Evolutionary conservation across 1,140 invertebrate species (phyloP), one percentile per base, ranked within the genome.

Genomic region (Centruroides vittatus): DNA sequence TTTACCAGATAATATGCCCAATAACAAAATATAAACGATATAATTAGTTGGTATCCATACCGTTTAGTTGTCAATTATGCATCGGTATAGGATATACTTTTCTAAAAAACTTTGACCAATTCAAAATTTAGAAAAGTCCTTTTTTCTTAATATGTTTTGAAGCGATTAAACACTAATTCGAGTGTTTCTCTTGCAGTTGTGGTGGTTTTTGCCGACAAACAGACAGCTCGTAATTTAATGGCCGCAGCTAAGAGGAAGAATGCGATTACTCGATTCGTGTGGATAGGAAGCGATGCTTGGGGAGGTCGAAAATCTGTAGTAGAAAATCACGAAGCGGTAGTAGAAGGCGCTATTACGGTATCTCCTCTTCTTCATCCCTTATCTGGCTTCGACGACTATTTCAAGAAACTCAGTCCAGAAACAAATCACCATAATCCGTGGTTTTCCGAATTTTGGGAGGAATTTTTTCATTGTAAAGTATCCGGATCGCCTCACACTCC

Each of bases 401-500:
- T 81, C 60, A 75, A 67, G 0, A 65, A 55, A n/a, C 66, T 81
- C 10, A 69, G 56, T 3, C 68, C 74, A 0, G 65, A 69, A 0
- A 74, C 73, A 58, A 67, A 71, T 23, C 52, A 57, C 3, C 61
- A 54, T 34, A 66, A 75, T 70, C 65, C 76, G 35, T 81, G 79
- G 85, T 84, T 85, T 60, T 61, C 69, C 2, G 85, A 86, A 68
- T 81, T 81, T 65, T 86, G 84, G 84, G 73, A 77, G 50, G 74
- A 78, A 11, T 76, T 80, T 56, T 84, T 84, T 65, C 60, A 68
- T 47, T 79, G 78, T 66, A 63, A 58, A 35, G 57, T 66, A 57
- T 35, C 47, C 6, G 46, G n/a, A 8, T 56, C 62, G 35, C 47
- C 60, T 9, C 53, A 55, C 23, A 69, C 65, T 6, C 65, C 61